Percentiles rank a stretch among this genome's conserved stretches.
Evolutionary conservation across 2,113 vertebrate species (phyloP).

Genomic region (Parotia lawesii): DNA sequence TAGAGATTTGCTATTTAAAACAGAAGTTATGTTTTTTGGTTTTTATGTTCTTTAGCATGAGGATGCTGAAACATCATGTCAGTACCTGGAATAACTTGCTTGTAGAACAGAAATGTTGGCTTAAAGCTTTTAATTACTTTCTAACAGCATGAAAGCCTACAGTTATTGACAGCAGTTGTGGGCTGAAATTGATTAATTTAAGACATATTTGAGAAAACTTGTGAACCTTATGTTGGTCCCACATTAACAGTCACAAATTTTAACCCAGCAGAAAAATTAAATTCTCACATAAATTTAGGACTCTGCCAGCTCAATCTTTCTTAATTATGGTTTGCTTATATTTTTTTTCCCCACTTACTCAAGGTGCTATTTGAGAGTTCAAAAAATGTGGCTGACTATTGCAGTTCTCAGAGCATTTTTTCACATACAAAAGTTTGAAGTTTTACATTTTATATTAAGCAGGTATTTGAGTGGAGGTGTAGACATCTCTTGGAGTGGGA

Average conservation of each 20-base stretch:
- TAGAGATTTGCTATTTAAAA: not conserved
- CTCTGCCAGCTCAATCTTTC: not conserved
- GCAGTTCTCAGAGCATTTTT: not conserved
- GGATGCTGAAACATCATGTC: not conserved
- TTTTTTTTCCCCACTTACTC: not conserved
- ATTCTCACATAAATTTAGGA: not conserved
- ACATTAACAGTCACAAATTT: not conserved
- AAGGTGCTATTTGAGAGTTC: not conserved
- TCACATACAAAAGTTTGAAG: not conserved
- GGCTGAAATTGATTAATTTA: not conserved
- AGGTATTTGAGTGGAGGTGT: not conserved
- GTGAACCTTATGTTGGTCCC: not conserved
- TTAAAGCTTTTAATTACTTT: constrained; percentile 13
- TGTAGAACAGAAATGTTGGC: not conserved
- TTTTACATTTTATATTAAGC: not conserved
- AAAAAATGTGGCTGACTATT: not conserved
- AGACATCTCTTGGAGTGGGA: not conserved
- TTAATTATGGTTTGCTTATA: not conserved
- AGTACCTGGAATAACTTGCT: not conserved
- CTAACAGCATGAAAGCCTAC: not conserved
- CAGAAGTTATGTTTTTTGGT: not conserved
- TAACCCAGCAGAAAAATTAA: not conserved
- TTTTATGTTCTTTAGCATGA: not conserved
- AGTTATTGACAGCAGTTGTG: not conserved
- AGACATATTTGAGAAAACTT: not conserved